phyloP scores from a whole-genome alignment of 2,113 vertebrate species.

The Pavo muticus region DNA sequence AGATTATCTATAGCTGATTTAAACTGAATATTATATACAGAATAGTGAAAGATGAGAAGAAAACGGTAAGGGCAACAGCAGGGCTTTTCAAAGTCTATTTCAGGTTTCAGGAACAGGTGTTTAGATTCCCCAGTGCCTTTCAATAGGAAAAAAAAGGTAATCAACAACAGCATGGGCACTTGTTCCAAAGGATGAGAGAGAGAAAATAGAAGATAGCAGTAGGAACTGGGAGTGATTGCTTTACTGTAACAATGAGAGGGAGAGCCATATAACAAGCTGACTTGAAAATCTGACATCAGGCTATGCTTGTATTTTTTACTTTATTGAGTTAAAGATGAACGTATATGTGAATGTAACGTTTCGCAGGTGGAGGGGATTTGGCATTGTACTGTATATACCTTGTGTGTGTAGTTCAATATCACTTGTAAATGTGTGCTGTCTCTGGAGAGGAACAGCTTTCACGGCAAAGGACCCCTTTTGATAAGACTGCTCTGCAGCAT shows the following conservation, averaged over 20 bases:
- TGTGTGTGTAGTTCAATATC: not conserved
- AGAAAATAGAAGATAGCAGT: not conserved
- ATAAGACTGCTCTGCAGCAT: not conserved
- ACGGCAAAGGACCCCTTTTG: not conserved
- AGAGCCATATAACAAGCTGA: not conserved
- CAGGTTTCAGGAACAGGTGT: constrained; percentile 12
- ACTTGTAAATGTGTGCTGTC: not conserved
- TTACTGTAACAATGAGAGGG: not conserved
- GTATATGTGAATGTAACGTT: not conserved
- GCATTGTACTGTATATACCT: not conserved
- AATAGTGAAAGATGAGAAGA: not conserved
- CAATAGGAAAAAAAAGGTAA: not conserved
- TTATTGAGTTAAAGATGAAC: not conserved
- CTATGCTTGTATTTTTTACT: not conserved
- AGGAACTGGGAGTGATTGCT: not conserved
- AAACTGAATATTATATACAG: not conserved
- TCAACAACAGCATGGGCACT: not conserved
- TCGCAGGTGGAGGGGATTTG: not conserved
- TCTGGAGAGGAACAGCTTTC: not conserved
- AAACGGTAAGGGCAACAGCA: constrained; percentile 24
- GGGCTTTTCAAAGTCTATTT: constrained; percentile 29
- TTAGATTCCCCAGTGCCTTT: constrained; percentile 13
- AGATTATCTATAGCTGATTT: not conserved
- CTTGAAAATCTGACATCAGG: not conserved
- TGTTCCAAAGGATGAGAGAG: not conserved